Evolutionary conservation across 1,140 invertebrate species (phyloP).

Genomic region (Drosophila fuyamai): DNA sequence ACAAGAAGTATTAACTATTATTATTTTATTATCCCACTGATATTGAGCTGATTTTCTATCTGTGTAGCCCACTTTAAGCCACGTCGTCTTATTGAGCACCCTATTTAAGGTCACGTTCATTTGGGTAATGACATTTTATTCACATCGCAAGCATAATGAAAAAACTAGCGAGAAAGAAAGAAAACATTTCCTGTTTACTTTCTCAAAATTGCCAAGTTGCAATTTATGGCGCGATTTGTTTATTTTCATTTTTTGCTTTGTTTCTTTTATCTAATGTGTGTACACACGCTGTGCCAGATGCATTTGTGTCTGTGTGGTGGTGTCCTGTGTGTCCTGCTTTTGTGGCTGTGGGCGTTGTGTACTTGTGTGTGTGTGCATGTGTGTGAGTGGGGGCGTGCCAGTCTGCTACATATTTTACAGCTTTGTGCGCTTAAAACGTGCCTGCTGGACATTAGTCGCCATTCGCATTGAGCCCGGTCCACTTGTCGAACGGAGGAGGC

Average conservation of each 20-base stretch:
- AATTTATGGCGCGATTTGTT: conserved; percentile 74
- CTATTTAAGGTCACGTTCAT: conserved; percentile 33
- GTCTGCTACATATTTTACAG: conserved; percentile 66
- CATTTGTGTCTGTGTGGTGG: conserved; percentile 15
- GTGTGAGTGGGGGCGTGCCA: conserved; percentile 17
- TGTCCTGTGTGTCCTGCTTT: conserved; percentile 13
- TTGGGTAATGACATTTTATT: conserved; percentile 46
- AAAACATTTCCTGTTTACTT: conserved; percentile 81
- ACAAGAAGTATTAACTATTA: no score
- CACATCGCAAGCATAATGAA: conserved; percentile 20
- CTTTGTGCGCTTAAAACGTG: conserved; percentile 69
- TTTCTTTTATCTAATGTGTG: conserved; percentile 38
- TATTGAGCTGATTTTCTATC: not conserved
- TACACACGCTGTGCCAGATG: conserved; percentile 25
- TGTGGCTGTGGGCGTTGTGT: conserved; percentile 20
- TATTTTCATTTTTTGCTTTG: conserved; percentile 52
- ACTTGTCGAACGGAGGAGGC: conserved; percentile 30
- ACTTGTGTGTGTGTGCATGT: conserved; percentile 1
- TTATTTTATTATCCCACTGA: no score
- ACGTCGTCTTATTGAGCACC: not conserved
- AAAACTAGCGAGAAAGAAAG: conserved; percentile 44
- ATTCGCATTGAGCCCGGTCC: conserved; percentile 40
- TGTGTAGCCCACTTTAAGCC: conserved; percentile 15
- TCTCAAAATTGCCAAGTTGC: conserved; percentile 72
- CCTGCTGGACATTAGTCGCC: conserved; percentile 76